Evolutionary conservation across 2,888 invertebrate species (phyloP).

Genomic region (Polyommatus iphigenia): DNA sequence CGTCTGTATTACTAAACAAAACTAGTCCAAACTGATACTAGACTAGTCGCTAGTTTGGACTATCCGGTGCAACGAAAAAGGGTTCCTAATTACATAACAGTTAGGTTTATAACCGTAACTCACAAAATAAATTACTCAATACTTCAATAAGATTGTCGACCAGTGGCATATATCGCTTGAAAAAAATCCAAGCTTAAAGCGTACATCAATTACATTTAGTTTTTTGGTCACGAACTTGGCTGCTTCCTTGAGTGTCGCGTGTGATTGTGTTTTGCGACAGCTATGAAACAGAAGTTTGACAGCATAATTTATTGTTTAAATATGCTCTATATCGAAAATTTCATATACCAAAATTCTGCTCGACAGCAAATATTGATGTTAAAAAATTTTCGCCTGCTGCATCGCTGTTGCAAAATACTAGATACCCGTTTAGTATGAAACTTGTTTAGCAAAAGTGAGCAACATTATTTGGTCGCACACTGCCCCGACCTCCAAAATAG

Average conservation of each 20-base stretch:
- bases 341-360: not conserved
- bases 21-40: too few species aligned
- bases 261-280: not conserved
- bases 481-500: not conserved
- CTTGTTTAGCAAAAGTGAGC: not conserved
- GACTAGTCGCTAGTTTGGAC: too few species aligned
- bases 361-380: not conserved
- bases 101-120: not conserved
- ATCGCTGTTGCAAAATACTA: not conserved
- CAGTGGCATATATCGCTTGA: constrained; percentile 2
- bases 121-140: not conserved
- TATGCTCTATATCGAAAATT: too few species aligned
- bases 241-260: not conserved
- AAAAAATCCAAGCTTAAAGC: not conserved
- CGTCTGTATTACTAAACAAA: too few species aligned
- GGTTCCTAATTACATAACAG: too few species aligned
- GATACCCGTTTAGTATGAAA: not conserved
- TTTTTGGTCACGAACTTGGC: not conserved
- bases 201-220: not conserved
- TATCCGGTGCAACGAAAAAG: too few species aligned
- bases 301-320: not conserved
- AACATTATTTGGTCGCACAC: not conserved
- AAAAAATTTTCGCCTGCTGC: not conserved
- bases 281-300: not conserved
- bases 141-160: not conserved